Percentiles rank a stretch among this genome's conserved stretches.
phyloP scores from a whole-genome alignment of 2,888 invertebrate species.

The Stenodema calcarata region DNA sequence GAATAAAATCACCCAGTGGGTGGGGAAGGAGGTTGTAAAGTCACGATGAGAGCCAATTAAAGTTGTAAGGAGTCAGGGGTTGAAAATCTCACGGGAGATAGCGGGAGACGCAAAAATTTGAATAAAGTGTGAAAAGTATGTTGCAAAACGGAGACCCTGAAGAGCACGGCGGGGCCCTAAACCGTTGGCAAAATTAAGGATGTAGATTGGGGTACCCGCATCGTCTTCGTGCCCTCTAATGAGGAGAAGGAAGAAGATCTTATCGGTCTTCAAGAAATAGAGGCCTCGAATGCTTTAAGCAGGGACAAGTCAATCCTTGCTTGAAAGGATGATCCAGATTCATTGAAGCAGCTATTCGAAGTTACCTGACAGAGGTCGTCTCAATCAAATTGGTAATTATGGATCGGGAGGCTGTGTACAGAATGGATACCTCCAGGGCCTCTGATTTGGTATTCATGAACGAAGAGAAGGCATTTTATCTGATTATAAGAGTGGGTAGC shows the following conservation, averaged over 20 bases:
- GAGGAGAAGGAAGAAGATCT: neutral
- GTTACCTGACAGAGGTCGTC: neutral
- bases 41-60: slow-evolving; percentile 25
- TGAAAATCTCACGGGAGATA: neutral
- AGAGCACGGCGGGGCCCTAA: neutral
- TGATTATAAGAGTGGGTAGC: neutral
- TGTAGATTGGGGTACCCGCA: neutral
- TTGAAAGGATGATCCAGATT: neutral
- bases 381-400: neutral
- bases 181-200: slow-evolving; percentile 13
- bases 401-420: neutral
- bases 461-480: neutral
- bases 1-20: neutral
- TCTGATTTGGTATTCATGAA: neutral
- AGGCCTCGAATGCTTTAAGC: neutral
- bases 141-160: neutral
- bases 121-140: slow-evolving; percentile 8
- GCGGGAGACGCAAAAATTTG: neutral
- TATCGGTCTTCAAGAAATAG: neutral
- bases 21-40: neutral
- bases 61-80: neutral
- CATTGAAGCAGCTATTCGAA: neutral
- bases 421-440: neutral
- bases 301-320: neutral
- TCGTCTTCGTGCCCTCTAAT: neutral